Percentiles rank a stretch among this genome's conserved stretches.
phyloP scores from a whole-genome alignment of 2,113 vertebrate genomes.

The Halcyon senegalensis region DNA sequence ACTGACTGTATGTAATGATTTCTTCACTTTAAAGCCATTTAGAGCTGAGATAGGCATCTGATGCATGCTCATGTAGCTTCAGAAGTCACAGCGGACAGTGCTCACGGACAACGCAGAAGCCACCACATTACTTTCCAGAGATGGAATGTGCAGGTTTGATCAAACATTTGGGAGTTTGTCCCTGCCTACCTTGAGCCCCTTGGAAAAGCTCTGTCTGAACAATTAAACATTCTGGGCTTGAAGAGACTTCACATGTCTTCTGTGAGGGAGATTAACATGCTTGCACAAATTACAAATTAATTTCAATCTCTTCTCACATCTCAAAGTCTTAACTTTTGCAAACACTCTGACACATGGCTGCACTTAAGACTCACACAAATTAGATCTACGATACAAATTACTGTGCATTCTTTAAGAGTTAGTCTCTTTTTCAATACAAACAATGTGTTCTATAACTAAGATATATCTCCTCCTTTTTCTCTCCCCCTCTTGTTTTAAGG shows the following conservation, averaged over 20 bases:
- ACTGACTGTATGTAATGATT: neutral
- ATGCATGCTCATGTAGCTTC: neutral
- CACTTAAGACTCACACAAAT: constrained; percentile 7
- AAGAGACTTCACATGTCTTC: neutral
- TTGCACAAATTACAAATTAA: constrained; percentile 8
- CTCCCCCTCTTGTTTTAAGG: neutral
- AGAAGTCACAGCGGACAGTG: neutral
- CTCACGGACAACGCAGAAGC: neutral
- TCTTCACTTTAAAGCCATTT: neutral
- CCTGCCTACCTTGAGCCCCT: neutral
- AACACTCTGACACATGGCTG: constrained; percentile 12
- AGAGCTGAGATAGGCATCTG: neutral
- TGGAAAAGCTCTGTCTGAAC: neutral
- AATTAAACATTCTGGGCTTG: neutral
- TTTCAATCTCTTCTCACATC: constrained; percentile 2
- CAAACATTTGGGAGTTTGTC: neutral
- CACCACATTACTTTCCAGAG: neutral
- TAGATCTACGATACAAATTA: constrained; percentile 2
- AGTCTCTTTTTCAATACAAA: constrained; percentile 1
- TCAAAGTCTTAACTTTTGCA: constrained; percentile 47
- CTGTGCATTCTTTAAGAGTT: constrained; percentile 20
- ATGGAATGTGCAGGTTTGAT: neutral
- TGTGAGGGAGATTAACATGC: neutral
- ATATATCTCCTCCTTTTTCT: constrained; percentile 4
- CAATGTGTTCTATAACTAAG: constrained; percentile 39